Base-by-base conservation (phyloP, 2,797 vertebrate species). In the Myotis vivesi region DNA sequence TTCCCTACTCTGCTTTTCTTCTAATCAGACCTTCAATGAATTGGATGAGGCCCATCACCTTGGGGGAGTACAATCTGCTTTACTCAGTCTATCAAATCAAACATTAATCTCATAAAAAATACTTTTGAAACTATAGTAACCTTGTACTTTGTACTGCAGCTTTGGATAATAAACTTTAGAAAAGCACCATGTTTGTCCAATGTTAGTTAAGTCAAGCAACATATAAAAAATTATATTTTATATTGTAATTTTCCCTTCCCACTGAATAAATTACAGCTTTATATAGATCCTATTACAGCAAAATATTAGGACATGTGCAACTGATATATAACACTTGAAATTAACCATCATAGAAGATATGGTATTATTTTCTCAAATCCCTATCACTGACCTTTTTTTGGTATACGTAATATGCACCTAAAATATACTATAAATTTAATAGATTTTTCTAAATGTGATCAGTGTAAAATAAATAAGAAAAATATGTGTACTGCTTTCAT, bases 251-350 rank as follows among this genome's bases (percentile, higher is more conserved):
- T 79, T 71, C 16, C 23, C 5, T 59, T 87, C 10, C 28, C n/a
- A 44, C 15, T n/a, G 38, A 79, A 87, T 79, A 92, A 62, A 57
- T 71, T 76, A 38, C 8, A 68, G 57, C 11, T 79, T 87, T 77
- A 44, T 66, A 41, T 36, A 82, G 30, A 22, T 22, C 16, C 6
- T 28, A 30, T 92, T 85, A 83, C 53, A 94, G 55, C 49, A 92
- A 94, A 95, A 72, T 69, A 89, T 89, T 44, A 92, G n/a, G 57
- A 38, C 33, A 87, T 71, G 51, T n/a, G 28, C 90, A 93, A 94
- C 80, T 89, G 76, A 89, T 64, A 53, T 51, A 38, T 66, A 93
- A 87, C 64, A 51, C n/a, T 41, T 41, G 22, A 87, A 87, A 72
- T 88, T 44, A 75, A n/a, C 15, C 28, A 59, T 80, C 49, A 73